These are phyloP conservation scores for Xanthia togata DNA, from an alignment of 2,888 invertebrate genomes.

Conservation along the genomic window DNA sequence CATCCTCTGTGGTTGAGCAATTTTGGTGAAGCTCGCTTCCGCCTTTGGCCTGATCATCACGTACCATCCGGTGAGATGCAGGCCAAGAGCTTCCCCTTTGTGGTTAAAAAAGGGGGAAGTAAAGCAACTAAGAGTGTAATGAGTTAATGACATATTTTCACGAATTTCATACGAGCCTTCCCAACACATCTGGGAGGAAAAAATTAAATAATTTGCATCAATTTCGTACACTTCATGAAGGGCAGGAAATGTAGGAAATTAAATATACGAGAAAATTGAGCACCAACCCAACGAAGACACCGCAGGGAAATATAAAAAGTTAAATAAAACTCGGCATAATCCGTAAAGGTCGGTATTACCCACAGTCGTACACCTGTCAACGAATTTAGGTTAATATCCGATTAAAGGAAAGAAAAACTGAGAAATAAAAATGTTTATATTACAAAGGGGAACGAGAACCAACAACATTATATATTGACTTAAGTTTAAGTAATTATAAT, in stretches of 20 bases:
- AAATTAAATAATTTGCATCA: neutral
- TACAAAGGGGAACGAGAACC: neutral
- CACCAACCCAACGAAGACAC: constrained; percentile 19
- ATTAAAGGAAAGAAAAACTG: constrained; percentile 18
- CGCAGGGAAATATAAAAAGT: constrained; percentile 47
- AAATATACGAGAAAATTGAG: constrained; percentile 27
- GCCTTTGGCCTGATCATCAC: too few species aligned
- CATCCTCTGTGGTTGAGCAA: too few species aligned
- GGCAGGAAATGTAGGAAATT: constrained; percentile 14
- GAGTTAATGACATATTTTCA: too few species aligned
- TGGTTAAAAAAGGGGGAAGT: neutral
- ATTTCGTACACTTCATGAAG: constrained; percentile 2
- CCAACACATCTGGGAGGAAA: neutral
- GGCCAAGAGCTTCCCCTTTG: too few species aligned
- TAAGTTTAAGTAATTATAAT: neutral
- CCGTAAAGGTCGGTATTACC: constrained; percentile 27
- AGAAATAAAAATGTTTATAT: constrained; percentile 22
- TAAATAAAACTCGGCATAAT: constrained; percentile 44
- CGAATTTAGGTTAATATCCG: constrained; percentile 35
- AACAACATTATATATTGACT: neutral
- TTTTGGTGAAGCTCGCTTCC: too few species aligned
- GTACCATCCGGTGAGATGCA: too few species aligned
- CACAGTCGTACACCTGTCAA: constrained; percentile 34
- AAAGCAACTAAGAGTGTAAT: neutral
- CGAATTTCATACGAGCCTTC: neutral